Percentiles rank a stretch among this genome's conserved stretches.
These are phyloP conservation scores for Protonibea diacanthus DNA, from an alignment of 2,797 vertebrate species.

Conservation along the genomic window DNA sequence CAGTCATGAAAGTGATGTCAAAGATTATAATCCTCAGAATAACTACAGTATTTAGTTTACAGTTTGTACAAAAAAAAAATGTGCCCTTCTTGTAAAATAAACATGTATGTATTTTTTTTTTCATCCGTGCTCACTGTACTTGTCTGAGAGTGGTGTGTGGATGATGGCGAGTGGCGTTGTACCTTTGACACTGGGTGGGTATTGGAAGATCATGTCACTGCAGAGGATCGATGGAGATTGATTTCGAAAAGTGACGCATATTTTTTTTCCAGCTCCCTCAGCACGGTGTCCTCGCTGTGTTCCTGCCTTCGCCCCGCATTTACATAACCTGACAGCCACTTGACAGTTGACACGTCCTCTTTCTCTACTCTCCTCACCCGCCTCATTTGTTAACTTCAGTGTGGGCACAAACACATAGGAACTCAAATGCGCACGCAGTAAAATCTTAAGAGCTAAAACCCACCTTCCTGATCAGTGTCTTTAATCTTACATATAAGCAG, in stretches of 20 bases:
- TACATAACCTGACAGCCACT: slow-evolving; percentile 80
- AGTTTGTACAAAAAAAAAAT: slow-evolving; percentile 80
- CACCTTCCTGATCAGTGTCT: not conserved
- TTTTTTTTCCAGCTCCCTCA: slow-evolving; percentile 77
- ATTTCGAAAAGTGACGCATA: slow-evolving; percentile 78
- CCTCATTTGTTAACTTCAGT: slow-evolving; percentile 58
- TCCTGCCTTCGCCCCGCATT: slow-evolving; percentile 68
- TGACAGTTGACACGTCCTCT: slow-evolving; percentile 70
- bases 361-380: slow-evolving; percentile 15
- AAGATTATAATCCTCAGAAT: slow-evolving; percentile 77
- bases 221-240: slow-evolving; percentile 79
- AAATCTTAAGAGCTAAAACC: not conserved
- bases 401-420: slow-evolving; percentile 5
- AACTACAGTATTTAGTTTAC: slow-evolving; percentile 84
- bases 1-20: slow-evolving; percentile 81
- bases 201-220: slow-evolving; percentile 76
- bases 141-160: slow-evolving; percentile 12
- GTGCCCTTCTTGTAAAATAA: slow-evolving; percentile 87
- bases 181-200: slow-evolving; percentile 57
- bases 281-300: slow-evolving; percentile 67
- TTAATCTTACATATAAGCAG: not conserved
- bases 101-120: slow-evolving; percentile 79
- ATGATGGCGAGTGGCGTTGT: slow-evolving; percentile 13
- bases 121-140: slow-evolving; percentile 41
- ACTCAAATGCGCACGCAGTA: not conserved